Evolutionary conservation across 2,113 vertebrate species (phyloP).

Genomic region (Oriolus oriolus): DNA sequence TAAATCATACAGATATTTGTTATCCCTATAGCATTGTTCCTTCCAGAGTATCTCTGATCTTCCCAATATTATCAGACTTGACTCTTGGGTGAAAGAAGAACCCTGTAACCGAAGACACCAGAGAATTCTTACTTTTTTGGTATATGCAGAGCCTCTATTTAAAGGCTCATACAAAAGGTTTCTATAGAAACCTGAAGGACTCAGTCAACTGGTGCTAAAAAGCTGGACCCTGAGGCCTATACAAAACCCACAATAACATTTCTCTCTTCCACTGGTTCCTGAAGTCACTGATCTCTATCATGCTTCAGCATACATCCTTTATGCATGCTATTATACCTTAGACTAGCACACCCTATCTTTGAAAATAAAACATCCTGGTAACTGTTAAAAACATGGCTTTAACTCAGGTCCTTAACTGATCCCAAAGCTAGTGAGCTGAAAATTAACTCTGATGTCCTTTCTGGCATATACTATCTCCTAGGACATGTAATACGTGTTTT

Average conservation of each 20-base stretch:
- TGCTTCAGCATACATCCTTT: neutral
- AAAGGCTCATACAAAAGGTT: constrained; percentile 39
- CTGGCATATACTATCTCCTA: neutral
- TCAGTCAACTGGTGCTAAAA: neutral
- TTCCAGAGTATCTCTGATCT: neutral
- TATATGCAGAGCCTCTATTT: constrained; percentile 14
- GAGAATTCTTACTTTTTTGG: constrained; percentile 2
- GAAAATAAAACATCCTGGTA: neutral
- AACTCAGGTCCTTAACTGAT: neutral
- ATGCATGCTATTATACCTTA: neutral
- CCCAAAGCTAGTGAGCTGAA: neutral
- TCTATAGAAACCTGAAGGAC: constrained; percentile 45
- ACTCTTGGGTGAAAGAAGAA: neutral
- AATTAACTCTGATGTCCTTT: neutral
- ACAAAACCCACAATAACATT: neutral
- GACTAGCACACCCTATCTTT: neutral
- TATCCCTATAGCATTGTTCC: neutral
- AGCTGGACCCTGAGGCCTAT: neutral
- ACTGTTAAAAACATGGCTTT: neutral
- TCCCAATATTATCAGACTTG: neutral
- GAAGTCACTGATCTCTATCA: neutral
- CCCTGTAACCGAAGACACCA: neutral
- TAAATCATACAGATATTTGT: neutral
- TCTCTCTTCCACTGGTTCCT: neutral
- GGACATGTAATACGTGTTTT: neutral